These are phyloP conservation scores for Adelognathus sp. DNA, from an alignment of 2,888 invertebrate genomes.

Conservation along the genomic window DNA sequence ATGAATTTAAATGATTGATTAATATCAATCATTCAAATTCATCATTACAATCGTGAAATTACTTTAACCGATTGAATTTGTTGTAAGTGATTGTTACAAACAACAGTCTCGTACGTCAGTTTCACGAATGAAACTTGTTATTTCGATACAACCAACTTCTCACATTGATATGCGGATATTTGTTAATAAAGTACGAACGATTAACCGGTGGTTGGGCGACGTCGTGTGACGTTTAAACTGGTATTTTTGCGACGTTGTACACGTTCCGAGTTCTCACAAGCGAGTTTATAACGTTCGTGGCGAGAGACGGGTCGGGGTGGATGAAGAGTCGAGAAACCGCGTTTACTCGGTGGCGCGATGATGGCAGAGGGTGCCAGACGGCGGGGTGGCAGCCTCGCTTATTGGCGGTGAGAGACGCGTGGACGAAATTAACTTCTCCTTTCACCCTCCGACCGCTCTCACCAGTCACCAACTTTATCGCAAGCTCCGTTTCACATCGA, in stretches of 20 bases:
- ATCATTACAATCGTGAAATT: too few relatives aligned
- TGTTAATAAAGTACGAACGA: background rate
- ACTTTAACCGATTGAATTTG: too few relatives aligned
- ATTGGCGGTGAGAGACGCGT: constrained; percentile 63
- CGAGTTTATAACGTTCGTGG: constrained; percentile 11
- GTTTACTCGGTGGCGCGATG: background rate
- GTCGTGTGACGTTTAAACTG: background rate
- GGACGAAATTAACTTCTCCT: constrained; percentile 67
- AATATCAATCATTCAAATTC: too few relatives aligned
- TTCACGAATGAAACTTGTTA: too few relatives aligned
- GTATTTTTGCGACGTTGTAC: background rate
- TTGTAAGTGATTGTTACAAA: too few relatives aligned
- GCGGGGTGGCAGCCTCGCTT: constrained; percentile 50
- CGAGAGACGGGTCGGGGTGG: background rate
- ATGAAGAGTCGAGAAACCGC: background rate
- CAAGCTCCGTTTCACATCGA: too few relatives aligned
- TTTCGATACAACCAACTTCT: too few relatives aligned
- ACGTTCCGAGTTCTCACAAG: background rate
- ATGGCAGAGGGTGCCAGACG: background rate
- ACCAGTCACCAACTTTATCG: too few relatives aligned
- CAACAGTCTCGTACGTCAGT: too few relatives aligned
- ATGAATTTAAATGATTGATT: too few relatives aligned
- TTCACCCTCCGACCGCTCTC: constrained; percentile 53
- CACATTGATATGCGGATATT: too few relatives aligned
- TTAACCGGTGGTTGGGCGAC: background rate